A percentile compares a stretch with the other conserved stretches of the same genome.
These are phyloP conservation scores for Chaetorhynchus papuensis DNA, from an alignment of 2,113 vertebrate genomes.

Conservation along the genomic window DNA sequence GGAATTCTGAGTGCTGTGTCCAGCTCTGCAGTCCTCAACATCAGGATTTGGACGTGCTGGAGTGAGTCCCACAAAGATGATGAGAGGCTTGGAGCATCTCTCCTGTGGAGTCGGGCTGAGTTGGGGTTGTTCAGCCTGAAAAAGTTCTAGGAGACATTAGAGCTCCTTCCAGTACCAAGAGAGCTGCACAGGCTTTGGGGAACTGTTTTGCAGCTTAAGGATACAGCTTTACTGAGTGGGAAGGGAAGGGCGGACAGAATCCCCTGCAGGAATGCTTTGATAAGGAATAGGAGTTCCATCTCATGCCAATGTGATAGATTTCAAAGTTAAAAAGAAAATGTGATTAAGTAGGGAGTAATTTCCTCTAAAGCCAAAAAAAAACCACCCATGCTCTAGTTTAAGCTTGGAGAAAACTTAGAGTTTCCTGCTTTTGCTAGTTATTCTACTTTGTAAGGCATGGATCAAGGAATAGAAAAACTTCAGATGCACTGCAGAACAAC, in stretches of 20 bases:
- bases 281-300: neutral
- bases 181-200: neutral
- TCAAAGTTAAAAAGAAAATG: neutral
- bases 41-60: neutral
- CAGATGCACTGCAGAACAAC: neutral
- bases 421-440: neutral
- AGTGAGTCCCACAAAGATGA: neutral
- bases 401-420: neutral
- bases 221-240: neutral
- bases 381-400: neutral
- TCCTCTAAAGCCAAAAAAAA: neutral
- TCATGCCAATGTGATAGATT: neutral
- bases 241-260: neutral
- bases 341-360: fast-evolving
- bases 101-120: neutral
- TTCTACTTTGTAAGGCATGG: neutral
- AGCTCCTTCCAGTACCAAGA: neutral
- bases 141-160: neutral
- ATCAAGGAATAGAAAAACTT: neutral
- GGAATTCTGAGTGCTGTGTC: neutral
- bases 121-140: neutral
- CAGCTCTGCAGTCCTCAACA: neutral
- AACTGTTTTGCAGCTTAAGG: neutral
- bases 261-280: neutral
- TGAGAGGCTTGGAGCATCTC: neutral